phyloP scores from a whole-genome alignment of 2,797 vertebrate genomes.

The Tokudaia muenninki region DNA sequence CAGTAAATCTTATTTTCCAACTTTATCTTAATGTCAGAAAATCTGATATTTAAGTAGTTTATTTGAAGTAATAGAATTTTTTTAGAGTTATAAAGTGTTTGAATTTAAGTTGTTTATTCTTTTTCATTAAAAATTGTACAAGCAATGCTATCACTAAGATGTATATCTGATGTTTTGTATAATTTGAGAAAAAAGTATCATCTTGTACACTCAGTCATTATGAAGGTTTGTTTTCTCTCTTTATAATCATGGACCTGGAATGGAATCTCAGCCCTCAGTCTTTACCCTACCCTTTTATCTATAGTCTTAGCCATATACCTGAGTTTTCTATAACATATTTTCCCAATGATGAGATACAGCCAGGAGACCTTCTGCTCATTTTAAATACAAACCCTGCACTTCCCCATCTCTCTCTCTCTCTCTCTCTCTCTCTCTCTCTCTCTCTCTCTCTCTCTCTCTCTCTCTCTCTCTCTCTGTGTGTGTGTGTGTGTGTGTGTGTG shows the following conservation, averaged over 20 bases:
- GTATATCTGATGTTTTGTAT: background rate
- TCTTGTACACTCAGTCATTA: background rate
- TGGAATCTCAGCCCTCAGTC: slow-evolving; percentile 44
- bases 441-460: too few relatives aligned
- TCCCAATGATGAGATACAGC: slow-evolving; percentile 56
- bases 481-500: background rate
- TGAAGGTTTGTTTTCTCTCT: slow-evolving; percentile 83
- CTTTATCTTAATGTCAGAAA: background rate
- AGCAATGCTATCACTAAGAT: background rate
- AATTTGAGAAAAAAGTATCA: background rate
- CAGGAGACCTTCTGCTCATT: slow-evolving; percentile 11
- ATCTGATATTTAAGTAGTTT: background rate
- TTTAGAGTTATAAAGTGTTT: background rate
- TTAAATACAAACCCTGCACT: background rate
- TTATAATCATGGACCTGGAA: slow-evolving; percentile 82
- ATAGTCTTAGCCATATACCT: slow-evolving; percentile 68
- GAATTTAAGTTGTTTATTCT: background rate
- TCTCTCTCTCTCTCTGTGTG: too few relatives aligned
- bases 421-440: too few relatives aligned
- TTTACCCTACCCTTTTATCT: slow-evolving; percentile 70
- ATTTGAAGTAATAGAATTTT: background rate
- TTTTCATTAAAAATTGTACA: background rate
- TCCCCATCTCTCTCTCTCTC: too few relatives aligned
- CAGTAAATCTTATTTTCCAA: slow-evolving; percentile 36
- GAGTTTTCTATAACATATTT: slow-evolving; percentile 77